Percentiles rank a stretch among this genome's conserved stretches.
Conservation (phyloP, 64 coral and sea anemone species). For the Orbicella faveolata region DNA sequence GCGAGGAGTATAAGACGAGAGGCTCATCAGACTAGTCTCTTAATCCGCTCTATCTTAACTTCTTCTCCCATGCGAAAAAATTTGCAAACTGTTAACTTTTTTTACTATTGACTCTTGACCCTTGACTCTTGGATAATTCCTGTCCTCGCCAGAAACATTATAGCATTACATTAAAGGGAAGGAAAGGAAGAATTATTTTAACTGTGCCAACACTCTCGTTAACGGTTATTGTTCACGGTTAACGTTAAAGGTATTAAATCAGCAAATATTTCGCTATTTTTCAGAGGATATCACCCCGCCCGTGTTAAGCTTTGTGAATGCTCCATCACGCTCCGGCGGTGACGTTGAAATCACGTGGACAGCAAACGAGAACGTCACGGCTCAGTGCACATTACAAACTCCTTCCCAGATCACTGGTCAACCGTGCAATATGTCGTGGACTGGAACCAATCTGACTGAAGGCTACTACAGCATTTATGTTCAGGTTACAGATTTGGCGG, state of each 20-base stretch:
- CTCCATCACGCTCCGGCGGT: conserved; percentile 51
- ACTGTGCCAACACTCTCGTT: no score
- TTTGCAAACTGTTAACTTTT: no score
- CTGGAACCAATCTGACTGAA: conserved; percentile 53
- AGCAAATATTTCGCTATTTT: not conserved
- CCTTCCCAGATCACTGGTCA: conserved; percentile 43
- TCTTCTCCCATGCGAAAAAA: no score
- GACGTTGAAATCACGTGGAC: conserved; percentile 57
- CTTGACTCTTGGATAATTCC: not conserved
- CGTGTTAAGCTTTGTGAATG: conserved; percentile 34
- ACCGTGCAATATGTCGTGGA: conserved; percentile 73
- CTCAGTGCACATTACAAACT: conserved; percentile 72
- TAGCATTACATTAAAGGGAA: no score
- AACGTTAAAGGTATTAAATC: not conserved
- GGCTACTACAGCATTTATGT: conserved; percentile 75
- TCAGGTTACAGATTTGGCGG: conserved; percentile 57
- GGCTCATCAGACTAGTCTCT: no score
- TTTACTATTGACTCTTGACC: not conserved
- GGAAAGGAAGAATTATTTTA: no score
- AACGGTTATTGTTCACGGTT: not conserved
- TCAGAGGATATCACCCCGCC: conserved; percentile 67
- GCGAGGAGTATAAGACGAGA: no score
- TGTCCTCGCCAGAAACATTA: no score
- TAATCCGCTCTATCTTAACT: not conserved
- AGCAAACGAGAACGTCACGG: conserved; percentile 52